Evolutionary conservation across 2,888 invertebrate species (phyloP).

Genomic region (Leptura quadrifasciata): DNA sequence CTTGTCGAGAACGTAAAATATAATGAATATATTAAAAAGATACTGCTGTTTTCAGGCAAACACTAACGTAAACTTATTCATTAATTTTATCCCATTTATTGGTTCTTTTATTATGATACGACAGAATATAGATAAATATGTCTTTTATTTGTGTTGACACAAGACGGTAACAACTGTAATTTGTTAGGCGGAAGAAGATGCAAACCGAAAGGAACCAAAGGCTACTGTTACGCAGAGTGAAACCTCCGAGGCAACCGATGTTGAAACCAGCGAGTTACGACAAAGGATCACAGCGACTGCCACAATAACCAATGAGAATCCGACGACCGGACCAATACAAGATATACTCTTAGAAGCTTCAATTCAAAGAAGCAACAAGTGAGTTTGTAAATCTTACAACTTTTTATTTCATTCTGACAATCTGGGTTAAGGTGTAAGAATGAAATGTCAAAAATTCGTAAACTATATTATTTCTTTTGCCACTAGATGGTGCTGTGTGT

Average conservation of each 20-base stretch:
- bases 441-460: no score
- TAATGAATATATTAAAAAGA: no score
- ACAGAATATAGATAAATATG: slow-evolving; percentile 1
- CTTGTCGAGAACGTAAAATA: no score
- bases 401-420: no score
- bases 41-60: no score
- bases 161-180: slow-evolving; percentile 9
- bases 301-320: slow-evolving; percentile 14
- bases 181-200: slow-evolving; percentile 71
- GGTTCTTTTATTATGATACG: background rate
- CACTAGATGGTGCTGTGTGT: no score
- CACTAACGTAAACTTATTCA: no score
- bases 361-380: slow-evolving; percentile 70
- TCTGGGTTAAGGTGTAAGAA: no score
- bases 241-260: slow-evolving; percentile 58
- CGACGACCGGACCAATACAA: slow-evolving; percentile 23
- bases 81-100: background rate
- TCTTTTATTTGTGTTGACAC: background rate
- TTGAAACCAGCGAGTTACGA: slow-evolving; percentile 51
- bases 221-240: slow-evolving; percentile 64
- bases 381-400: slow-evolving; percentile 50
- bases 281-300: slow-evolving; percentile 50
- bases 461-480: no score
- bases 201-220: slow-evolving; percentile 60
- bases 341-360: slow-evolving; percentile 63